Evolutionary conservation across 2,797 vertebrate genomes (phyloP).

Genomic region (Arnoldichthys spilopterus): DNA sequence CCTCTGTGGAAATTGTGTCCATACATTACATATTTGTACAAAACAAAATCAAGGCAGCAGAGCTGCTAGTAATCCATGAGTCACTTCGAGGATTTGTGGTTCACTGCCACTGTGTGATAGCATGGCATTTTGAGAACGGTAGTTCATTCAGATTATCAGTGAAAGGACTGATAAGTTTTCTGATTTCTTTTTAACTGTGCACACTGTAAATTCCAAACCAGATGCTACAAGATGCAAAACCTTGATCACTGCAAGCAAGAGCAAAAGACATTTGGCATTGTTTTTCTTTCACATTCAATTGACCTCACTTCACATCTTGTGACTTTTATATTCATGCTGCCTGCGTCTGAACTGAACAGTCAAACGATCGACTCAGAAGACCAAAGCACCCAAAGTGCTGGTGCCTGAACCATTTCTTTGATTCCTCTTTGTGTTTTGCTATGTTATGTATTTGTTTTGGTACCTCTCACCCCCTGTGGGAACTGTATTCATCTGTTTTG

Average conservation of each 20-base stretch:
- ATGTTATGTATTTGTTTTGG: not conserved
- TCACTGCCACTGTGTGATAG: not conserved
- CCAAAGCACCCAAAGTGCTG: not conserved
- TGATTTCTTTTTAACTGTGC: no score
- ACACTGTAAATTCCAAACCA: no score
- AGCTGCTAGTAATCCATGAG: not conserved
- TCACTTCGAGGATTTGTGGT: not conserved
- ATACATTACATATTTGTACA: not conserved
- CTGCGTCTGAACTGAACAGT: not conserved
- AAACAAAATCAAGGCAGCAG: not conserved
- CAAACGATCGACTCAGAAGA: not conserved
- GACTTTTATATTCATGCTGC: no score
- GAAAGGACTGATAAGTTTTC: no score
- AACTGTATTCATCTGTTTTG: not conserved
- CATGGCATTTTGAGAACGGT: not conserved
- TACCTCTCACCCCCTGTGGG: not conserved
- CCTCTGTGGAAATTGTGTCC: not conserved
- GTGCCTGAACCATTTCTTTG: not conserved
- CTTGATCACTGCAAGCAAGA: not conserved
- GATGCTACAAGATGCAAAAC: no score
- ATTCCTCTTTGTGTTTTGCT: not conserved
- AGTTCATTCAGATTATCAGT: not conserved
- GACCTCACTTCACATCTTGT: not conserved
- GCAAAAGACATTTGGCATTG: not conserved
- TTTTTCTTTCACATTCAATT: not conserved